A percentile compares a stretch with the other conserved stretches of the same genome.
Conservation (phyloP, 1,140 invertebrate genomes). For the Drosophila malerkotliana region DNA sequence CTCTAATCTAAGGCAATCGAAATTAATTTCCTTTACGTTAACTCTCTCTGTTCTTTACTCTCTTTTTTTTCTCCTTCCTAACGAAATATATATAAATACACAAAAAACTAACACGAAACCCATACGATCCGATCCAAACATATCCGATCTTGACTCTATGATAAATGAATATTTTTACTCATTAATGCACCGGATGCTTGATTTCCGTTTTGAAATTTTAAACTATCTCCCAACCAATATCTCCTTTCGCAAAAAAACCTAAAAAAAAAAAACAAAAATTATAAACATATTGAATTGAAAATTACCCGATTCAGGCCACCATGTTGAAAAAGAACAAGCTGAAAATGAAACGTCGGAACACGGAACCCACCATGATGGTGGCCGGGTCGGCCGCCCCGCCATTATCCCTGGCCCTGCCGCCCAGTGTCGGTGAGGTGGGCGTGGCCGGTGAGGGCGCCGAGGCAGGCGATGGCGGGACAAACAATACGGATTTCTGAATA, state of each 20-base stretch:
- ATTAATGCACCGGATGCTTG: constrained; percentile 58
- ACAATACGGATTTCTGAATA: constrained; percentile 86
- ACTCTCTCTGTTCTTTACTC: constrained; percentile 52
- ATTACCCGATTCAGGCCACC: constrained; percentile 87
- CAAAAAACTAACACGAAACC: constrained; percentile 31
- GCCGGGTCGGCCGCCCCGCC: constrained; percentile 86
- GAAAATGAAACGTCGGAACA: constrained; percentile 97
- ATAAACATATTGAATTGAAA: constrained; percentile 10
- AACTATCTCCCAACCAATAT: constrained; percentile 8
- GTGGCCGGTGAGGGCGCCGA: constrained; percentile 85
- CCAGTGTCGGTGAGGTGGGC: constrained; percentile 80
- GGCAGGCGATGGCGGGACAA: constrained; percentile 73
- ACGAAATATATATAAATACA: constrained; percentile 14
- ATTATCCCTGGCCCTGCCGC: constrained; percentile 85
- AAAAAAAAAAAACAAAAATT: not conserved
- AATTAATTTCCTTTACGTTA: constrained; percentile 59
- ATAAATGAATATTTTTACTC: constrained; percentile 32
- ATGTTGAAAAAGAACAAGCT: constrained; percentile 96
- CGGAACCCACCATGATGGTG: constrained; percentile 94
- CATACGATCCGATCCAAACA: constrained; percentile 10
- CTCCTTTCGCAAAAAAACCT: constrained; percentile 1
- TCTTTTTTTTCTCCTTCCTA: constrained; percentile 54
- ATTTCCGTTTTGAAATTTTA: constrained; percentile 22
- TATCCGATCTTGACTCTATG: constrained; percentile 13
- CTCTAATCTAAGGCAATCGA: constrained; percentile 42